These are phyloP conservation scores for Rhipidura dahli DNA, from an alignment of 2,113 vertebrate species.

Conservation along the genomic window DNA sequence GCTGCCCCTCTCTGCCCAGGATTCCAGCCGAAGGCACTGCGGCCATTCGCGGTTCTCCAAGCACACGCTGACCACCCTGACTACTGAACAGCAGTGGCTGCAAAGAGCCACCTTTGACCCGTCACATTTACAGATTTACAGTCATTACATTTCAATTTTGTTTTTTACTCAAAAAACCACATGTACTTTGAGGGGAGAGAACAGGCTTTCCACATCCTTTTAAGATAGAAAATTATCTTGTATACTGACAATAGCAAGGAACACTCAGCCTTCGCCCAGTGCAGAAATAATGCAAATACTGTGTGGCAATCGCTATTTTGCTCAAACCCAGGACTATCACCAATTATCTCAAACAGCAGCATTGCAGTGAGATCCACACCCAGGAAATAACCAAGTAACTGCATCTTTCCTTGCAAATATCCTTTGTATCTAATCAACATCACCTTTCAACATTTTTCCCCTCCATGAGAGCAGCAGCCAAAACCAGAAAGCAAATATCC, in stretches of 20 bases:
- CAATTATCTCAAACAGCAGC: not conserved
- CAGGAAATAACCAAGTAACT: not conserved
- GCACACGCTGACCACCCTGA: not conserved
- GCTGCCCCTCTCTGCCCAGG: not conserved
- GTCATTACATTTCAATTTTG: rapidly evolving
- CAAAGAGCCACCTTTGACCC: not conserved
- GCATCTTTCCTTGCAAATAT: not conserved
- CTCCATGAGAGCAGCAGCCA: not conserved
- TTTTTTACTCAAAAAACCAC: not conserved
- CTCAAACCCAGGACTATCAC: not conserved
- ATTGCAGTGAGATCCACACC: not conserved
- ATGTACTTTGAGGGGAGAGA: rapidly evolving
- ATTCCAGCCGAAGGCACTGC: rapidly evolving
- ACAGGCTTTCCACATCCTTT: not conserved
- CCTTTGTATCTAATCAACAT: not conserved
- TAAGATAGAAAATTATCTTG: not conserved
- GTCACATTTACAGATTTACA: not conserved
- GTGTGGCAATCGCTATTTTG: not conserved
- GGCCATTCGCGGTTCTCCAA: rapidly evolving
- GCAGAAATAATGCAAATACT: not conserved
- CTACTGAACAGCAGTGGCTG: not conserved
- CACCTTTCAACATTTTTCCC: not conserved
- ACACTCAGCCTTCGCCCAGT: not conserved
- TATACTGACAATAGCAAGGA: not conserved
- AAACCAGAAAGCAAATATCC: not conserved